Percentiles rank a stretch among this genome's conserved stretches.
These are phyloP conservation scores for Patagioenas fasciata DNA, from an alignment of 2,113 vertebrate genomes.

Conservation along the genomic window DNA sequence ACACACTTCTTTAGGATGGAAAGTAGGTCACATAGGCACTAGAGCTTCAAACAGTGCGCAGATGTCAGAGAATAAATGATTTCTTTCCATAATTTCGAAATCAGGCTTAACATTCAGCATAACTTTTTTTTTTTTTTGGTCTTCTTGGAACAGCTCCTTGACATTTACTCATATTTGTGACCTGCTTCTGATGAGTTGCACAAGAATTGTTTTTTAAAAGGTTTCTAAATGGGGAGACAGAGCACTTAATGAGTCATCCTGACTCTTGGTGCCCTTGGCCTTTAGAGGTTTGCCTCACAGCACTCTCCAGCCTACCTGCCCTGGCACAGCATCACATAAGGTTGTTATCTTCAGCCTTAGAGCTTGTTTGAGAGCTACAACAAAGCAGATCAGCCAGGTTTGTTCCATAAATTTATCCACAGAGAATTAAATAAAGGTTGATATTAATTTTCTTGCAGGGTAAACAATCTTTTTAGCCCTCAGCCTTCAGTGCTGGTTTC, in stretches of 20 bases:
- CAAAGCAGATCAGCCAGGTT: neutral
- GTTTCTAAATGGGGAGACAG: neutral
- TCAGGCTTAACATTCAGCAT: neutral
- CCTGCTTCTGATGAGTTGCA: neutral
- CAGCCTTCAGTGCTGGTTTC: neutral
- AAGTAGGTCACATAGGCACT: neutral
- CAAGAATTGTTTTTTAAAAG: neutral
- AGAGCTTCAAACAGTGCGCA: neutral
- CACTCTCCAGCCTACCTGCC: neutral
- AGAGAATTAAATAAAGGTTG: neutral
- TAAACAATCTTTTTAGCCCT: neutral
- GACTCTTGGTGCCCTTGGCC: neutral
- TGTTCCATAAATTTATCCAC: neutral
- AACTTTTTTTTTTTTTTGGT: neutral
- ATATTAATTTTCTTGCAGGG: neutral
- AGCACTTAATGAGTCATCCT: slow-evolving; percentile 6
- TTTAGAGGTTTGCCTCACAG: neutral
- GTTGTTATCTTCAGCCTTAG: neutral
- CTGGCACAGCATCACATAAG: neutral
- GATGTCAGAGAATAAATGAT: neutral
- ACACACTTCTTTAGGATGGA: neutral
- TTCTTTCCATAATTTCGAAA: neutral
- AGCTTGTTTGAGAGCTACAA: neutral
- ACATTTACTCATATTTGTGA: slow-evolving; percentile 1
- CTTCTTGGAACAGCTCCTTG: neutral